Evolutionary conservation across 2,888 invertebrate genomes (phyloP).

Genomic region (Tridacna gigas): DNA sequence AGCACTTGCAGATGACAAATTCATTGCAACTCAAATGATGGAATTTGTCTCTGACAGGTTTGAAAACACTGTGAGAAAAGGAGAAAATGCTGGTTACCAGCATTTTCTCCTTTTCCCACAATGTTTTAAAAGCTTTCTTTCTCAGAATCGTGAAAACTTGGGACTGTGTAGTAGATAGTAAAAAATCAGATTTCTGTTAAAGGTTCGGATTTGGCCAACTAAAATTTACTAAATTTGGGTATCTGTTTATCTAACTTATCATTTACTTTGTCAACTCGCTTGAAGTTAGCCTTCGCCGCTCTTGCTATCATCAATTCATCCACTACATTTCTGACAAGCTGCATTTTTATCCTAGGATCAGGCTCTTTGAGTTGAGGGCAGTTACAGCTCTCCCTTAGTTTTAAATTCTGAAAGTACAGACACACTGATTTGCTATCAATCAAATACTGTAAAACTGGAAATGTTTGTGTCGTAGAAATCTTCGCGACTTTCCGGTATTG

Average conservation of each 20-base stretch:
- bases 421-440: background rate
- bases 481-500: no score
- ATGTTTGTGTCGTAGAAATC: background rate
- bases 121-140: no score
- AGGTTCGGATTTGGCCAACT: background rate
- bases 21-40: no score
- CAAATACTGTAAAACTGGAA: background rate
- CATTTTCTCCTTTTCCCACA: no score
- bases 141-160: no score
- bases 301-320: conserved; percentile 58
- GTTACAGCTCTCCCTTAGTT: conserved; percentile 69
- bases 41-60: no score
- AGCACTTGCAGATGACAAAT: no score
- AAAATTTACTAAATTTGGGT: background rate
- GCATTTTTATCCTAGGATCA: conserved; percentile 76
- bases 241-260: background rate
- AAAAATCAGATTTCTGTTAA: background rate
- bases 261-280: conserved; percentile 29
- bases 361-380: conserved; percentile 74
- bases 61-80: no score
- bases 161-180: no score
- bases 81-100: no score
- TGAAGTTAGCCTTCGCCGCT: conserved; percentile 68
- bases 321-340: conserved; percentile 52
- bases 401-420: conserved; percentile 69